A percentile compares a stretch with the other conserved stretches of the same genome.
Conservation (phyloP, 2,797 vertebrate genomes). For the Spizella passerina region DNA sequence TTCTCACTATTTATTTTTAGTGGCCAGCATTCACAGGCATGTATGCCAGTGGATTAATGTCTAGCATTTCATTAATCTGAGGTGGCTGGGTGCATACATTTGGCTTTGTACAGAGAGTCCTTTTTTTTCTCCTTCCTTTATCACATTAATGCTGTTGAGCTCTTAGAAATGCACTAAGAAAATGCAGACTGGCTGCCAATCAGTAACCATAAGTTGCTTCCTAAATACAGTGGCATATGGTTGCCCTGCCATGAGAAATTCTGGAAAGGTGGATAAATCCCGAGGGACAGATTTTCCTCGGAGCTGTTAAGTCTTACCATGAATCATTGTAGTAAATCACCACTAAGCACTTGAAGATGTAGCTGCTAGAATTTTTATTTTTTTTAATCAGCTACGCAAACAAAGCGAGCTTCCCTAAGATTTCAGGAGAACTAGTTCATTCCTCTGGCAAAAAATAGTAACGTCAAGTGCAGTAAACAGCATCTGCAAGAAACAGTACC, state of each 20-base stretch:
- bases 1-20: conserved; percentile 2
- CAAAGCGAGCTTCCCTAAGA: conserved; percentile 4
- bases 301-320: conserved; percentile 14
- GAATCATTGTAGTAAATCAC: conserved; percentile 56
- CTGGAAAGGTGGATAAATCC: conserved; percentile 53
- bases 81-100: background rate
- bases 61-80: background rate
- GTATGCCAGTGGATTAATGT: background rate
- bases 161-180: conserved; percentile 1
- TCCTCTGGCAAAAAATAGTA: conserved; percentile 44
- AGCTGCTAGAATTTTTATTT: background rate
- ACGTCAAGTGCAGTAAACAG: background rate
- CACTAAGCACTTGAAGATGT: background rate
- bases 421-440: conserved; percentile 13
- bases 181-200: conserved; percentile 3
- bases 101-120: background rate
- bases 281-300: background rate
- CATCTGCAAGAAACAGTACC: background rate
- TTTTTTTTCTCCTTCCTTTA: background rate
- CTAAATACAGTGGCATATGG: background rate
- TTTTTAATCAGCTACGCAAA: conserved; percentile 15
- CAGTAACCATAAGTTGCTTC: background rate
- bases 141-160: background rate
- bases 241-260: conserved; percentile 9
- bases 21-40: background rate